These are phyloP conservation scores for Columba janthina DNA, from an alignment of 2,113 vertebrate genomes.

Conservation along the genomic window DNA sequence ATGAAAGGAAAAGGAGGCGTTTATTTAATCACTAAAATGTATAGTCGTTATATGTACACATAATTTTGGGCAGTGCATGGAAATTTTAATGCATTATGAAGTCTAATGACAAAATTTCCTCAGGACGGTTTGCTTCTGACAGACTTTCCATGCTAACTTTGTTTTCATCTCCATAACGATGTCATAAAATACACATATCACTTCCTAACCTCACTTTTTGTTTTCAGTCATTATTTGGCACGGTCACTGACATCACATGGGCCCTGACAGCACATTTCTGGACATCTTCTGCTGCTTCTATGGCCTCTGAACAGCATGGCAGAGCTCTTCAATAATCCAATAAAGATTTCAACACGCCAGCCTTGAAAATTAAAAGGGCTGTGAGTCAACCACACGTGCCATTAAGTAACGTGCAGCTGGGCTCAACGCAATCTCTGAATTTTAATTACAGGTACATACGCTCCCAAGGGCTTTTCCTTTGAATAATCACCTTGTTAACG, in stretches of 20 bases:
- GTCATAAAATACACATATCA: neutral
- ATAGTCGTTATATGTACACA: accelerated
- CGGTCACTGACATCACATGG: neutral
- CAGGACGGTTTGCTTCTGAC: neutral
- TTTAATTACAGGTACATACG: neutral
- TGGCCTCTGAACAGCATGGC: neutral
- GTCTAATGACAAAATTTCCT: constrained; percentile 39
- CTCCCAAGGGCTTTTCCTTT: neutral
- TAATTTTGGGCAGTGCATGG: constrained; percentile 12
- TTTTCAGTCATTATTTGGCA: neutral
- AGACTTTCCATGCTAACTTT: constrained; percentile 6
- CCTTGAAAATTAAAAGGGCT: neutral
- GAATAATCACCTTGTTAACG: neutral
- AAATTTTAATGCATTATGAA: constrained; percentile 27
- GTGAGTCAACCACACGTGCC: neutral
- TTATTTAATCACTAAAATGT: neutral
- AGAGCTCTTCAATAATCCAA: neutral
- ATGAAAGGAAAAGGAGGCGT: neutral
- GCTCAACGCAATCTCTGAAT: neutral
- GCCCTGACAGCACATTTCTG: neutral
- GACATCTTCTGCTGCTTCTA: neutral
- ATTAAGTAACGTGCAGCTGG: constrained; percentile 41
- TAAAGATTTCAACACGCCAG: constrained; percentile 7
- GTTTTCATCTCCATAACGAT: constrained; percentile 57
- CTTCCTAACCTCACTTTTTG: neutral